Percentiles rank a stretch among this genome's conserved stretches.
These are phyloP conservation scores for Geothlypis trichas DNA, from an alignment of 2,113 vertebrate species.

Conservation along the genomic window DNA sequence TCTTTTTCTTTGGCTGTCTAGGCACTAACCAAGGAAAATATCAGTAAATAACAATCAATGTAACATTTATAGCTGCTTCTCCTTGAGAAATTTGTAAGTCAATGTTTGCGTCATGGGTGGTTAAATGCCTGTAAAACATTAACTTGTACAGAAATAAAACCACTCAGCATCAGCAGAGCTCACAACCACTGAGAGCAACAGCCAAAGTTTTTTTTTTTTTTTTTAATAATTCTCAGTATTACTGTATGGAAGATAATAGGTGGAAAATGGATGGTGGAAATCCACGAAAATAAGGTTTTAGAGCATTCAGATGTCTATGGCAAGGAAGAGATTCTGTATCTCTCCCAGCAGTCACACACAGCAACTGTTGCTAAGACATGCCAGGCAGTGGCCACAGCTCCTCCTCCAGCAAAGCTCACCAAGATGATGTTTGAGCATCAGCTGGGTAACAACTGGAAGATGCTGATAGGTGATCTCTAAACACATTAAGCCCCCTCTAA, in stretches of 20 bases:
- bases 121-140: conserved; percentile 11
- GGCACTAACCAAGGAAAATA: background rate
- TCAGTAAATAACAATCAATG: background rate
- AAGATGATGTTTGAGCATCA: background rate
- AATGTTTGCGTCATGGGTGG: background rate
- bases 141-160: background rate
- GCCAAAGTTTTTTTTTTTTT: background rate
- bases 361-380: background rate
- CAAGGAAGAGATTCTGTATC: background rate
- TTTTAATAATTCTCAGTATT: background rate
- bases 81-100: background rate
- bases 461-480: background rate
- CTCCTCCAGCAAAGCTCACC: background rate
- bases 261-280: background rate
- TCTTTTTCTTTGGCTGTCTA: background rate
- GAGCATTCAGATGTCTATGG: background rate
- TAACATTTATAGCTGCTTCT: background rate
- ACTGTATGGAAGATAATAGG: background rate
- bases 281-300: background rate
- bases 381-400: accelerated
- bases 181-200: background rate
- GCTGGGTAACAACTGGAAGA: background rate
- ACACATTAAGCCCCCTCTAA: background rate
- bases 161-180: background rate
- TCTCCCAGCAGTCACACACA: background rate